Percentiles rank a stretch among this genome's conserved stretches.
Conservation (phyloP, 2,113 vertebrate genomes). For the Antidorcas marsupialis region DNA sequence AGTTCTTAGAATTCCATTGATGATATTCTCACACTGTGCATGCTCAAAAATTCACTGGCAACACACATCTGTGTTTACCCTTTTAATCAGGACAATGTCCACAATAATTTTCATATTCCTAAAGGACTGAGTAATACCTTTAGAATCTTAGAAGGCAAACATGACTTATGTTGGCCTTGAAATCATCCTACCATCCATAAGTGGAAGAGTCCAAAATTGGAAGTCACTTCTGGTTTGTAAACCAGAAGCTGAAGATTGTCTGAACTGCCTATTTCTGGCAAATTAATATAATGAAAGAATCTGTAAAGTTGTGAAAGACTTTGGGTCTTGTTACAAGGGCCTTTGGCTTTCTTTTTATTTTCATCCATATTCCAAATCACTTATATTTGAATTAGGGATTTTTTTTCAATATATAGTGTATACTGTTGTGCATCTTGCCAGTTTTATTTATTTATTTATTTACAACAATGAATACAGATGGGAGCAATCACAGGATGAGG, state of each 20-base stretch:
- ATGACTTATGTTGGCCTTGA: constrained; percentile 9
- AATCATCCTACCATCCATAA: not conserved
- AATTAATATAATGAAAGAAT: not conserved
- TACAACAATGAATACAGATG: constrained; percentile 34
- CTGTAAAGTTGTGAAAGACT: constrained; percentile 25
- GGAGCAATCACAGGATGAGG: not conserved
- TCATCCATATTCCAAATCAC: constrained; percentile 70
- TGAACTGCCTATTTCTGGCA: not conserved
- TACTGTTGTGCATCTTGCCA: constrained; percentile 50
- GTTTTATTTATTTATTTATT: not conserved
- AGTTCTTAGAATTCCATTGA: constrained; percentile 80
- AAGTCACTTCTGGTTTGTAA: not conserved
- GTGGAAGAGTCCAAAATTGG: not conserved
- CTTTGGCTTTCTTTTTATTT: constrained; percentile 63
- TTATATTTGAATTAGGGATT: constrained; percentile 64
- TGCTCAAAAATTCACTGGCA: constrained; percentile 73
- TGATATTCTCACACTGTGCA: constrained; percentile 77
- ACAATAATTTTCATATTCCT: constrained; percentile 69
- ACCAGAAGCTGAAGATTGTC: not conserved
- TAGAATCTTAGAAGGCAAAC: constrained; percentile 59
- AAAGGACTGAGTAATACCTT: constrained; percentile 66
- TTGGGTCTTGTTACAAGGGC: constrained; percentile 22
- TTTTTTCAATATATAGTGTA: constrained; percentile 65
- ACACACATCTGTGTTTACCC: constrained; percentile 77
- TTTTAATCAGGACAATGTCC: constrained; percentile 59